phyloP scores from a whole-genome alignment of 2,797 vertebrate species.

The Synaphobranchus kaupii region DNA sequence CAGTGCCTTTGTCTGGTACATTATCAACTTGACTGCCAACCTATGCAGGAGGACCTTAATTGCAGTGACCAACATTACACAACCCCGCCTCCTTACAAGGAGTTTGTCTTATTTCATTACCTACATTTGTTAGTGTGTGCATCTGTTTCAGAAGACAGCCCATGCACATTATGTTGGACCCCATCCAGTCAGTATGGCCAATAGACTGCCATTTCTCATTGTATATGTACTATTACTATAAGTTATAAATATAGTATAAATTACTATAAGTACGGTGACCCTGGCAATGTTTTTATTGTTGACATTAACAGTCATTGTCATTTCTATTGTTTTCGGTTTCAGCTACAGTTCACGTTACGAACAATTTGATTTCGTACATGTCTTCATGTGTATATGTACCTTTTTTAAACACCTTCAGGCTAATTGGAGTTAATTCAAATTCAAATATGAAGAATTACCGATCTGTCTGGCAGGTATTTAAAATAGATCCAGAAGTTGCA shows the following conservation, averaged over 20 bases:
- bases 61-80: slow-evolving; percentile 69
- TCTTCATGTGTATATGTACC: no score
- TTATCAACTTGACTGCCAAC: slow-evolving; percentile 63
- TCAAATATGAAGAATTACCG: background rate
- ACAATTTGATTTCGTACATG: no score
- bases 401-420: background rate
- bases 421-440: background rate
- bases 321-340: no score
- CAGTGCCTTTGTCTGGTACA: slow-evolving; percentile 57
- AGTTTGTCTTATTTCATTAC: slow-evolving; percentile 53
- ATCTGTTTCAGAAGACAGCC: background rate
- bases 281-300: slow-evolving; percentile 6
- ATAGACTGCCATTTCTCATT: background rate
- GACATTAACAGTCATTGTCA: no score
- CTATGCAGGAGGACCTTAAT: slow-evolving; percentile 68
- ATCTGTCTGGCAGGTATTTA: background rate
- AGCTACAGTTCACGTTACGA: no score
- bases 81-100: slow-evolving; percentile 73
- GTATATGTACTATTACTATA: background rate
- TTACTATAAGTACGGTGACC: background rate
- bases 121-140: background rate
- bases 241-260: background rate
- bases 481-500: background rate
- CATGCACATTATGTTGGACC: background rate
- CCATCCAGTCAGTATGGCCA: background rate